These are phyloP conservation scores for Acanthisitta chloris DNA, from an alignment of 2,113 vertebrate species.

Conservation along the genomic window DNA sequence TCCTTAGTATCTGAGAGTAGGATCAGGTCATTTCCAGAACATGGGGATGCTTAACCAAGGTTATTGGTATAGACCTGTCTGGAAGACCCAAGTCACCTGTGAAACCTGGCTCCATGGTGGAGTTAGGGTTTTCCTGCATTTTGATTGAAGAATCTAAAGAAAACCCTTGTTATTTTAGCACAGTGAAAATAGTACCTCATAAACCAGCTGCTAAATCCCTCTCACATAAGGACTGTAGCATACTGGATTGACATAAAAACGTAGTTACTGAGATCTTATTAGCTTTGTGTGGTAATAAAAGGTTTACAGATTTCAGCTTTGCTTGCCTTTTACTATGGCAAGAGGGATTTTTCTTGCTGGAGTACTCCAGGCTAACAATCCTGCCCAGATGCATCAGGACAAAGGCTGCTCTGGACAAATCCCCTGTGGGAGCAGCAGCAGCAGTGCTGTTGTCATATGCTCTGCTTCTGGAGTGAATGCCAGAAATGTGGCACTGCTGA, in stretches of 20 bases:
- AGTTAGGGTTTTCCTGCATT: neutral
- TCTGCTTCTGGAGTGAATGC: neutral
- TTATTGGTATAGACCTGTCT: neutral
- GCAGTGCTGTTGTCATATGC: neutral
- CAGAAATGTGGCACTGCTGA: neutral
- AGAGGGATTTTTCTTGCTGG: neutral
- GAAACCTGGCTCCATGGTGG: neutral
- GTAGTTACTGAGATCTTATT: neutral
- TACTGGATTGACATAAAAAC: neutral
- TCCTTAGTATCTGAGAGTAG: neutral
- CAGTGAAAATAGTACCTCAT: neutral
- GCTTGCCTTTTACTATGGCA: neutral
- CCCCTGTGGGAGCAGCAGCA: neutral
- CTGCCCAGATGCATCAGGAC: neutral
- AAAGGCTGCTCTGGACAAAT: neutral
- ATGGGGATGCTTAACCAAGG: neutral
- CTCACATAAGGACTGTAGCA: neutral
- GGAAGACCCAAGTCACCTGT: neutral
- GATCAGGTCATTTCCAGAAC: neutral
- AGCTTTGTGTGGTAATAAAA: neutral
- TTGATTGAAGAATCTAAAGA: neutral
- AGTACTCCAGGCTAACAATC: neutral
- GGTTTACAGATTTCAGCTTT: neutral
- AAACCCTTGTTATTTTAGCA: neutral
- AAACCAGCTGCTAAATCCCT: neutral